Conservation (phyloP, 2,113 vertebrate genomes). For the Rhinopithecus roxellana region DNA sequence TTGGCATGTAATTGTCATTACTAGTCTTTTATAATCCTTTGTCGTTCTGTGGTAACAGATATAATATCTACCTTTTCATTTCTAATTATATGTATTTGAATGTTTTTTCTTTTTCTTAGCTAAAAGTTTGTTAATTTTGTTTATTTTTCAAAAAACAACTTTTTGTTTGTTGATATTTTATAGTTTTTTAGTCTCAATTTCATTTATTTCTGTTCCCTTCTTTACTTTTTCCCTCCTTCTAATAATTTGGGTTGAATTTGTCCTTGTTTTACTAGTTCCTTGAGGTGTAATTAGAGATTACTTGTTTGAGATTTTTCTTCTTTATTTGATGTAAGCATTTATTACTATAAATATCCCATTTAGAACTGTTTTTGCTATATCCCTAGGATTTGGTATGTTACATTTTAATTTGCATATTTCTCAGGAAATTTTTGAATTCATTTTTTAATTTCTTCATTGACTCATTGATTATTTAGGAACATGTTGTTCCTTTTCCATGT, state of each 20-base stretch:
- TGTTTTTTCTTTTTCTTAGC: background rate
- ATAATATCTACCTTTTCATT: background rate
- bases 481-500: background rate
- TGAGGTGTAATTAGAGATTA: background rate
- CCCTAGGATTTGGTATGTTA: background rate
- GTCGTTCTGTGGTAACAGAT: background rate
- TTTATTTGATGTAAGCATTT: background rate
- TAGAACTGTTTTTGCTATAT: background rate
- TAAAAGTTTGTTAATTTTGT: background rate
- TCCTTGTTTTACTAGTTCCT: background rate
- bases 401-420: background rate
- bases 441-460: background rate
- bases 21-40: background rate
- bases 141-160: background rate
- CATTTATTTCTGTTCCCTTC: background rate
- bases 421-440: background rate
- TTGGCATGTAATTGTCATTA: no score
- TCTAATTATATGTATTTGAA: background rate
- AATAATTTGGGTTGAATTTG: background rate
- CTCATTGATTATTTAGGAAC: background rate
- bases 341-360: background rate
- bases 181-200: background rate
- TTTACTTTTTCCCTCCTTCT: background rate
- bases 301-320: background rate
- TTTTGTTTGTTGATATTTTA: background rate